Conservation (phyloP, 2,797 vertebrate species). For the Galago senegalensis region DNA sequence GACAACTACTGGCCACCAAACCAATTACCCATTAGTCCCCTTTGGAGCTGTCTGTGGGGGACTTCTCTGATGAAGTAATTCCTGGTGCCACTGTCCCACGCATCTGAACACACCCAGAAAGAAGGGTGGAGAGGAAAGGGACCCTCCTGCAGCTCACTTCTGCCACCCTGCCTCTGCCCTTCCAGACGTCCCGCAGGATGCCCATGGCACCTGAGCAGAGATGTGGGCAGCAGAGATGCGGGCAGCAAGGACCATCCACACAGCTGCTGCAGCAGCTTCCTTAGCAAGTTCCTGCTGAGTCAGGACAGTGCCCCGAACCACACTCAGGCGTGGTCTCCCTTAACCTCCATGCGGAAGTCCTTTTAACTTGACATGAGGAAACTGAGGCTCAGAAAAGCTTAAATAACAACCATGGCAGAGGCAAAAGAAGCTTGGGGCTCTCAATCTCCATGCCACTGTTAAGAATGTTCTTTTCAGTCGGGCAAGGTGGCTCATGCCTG, state of each 20-base stretch:
- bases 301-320: not conserved
- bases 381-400: not conserved
- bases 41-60: not conserved
- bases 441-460: not conserved
- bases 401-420: not conserved
- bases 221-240: too few relatives aligned
- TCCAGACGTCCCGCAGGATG: not conserved
- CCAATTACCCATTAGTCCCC: not conserved
- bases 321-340: too few relatives aligned
- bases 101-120: not conserved
- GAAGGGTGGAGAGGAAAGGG: not conserved
- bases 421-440: not conserved
- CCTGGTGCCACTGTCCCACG: not conserved
- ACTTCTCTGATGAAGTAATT: not conserved
- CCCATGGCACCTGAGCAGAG: not conserved
- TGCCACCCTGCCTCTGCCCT: too few relatives aligned
- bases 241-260: rapidly evolving
- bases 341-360: not conserved
- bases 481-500: too few relatives aligned
- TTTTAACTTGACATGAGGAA: not conserved
- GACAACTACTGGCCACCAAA: not conserved
- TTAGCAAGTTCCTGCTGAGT: not conserved
- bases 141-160: not conserved
- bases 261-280: rapidly evolving
- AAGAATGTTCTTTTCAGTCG: not conserved